phyloP scores from a whole-genome alignment of 1,140 invertebrate species.

The Chrysopa pallens region DNA sequence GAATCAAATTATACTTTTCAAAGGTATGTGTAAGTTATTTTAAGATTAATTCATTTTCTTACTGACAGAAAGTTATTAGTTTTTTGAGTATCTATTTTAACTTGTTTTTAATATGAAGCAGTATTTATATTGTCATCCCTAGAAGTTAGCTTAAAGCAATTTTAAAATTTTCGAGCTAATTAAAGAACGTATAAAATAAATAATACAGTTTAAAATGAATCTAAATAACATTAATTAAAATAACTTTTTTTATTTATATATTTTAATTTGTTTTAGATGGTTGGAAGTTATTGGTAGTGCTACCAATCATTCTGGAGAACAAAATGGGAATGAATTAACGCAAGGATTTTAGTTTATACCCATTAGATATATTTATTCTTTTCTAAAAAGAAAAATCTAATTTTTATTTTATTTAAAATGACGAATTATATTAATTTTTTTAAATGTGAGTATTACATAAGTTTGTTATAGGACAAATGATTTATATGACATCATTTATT shows the following conservation, averaged over 20 bases:
- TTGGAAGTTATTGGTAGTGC: slow-evolving; percentile 59
- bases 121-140: neutral
- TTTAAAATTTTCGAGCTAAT: no score
- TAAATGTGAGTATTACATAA: no score
- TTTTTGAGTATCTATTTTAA: slow-evolving; percentile 1
- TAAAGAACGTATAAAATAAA: no score
- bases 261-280: slow-evolving; percentile 45
- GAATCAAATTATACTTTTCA: slow-evolving; percentile 73
- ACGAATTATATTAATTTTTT: no score
- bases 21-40: slow-evolving; percentile 30
- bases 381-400: no score
- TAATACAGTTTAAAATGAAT: slow-evolving; percentile 1
- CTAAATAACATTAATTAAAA: slow-evolving; percentile 6
- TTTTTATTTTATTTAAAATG: no score
- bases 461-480: no score
- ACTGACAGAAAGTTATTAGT: neutral
- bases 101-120: neutral
- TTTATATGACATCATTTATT: no score
- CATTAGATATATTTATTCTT: no score
- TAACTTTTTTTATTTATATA: no score
- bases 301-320: slow-evolving; percentile 23
- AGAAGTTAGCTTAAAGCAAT: neutral
- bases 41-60: neutral
- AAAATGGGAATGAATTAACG: no score
- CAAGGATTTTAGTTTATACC: no score